Conservation (phyloP, 2,888 invertebrate species). For the Hipparchia sbordonii region DNA sequence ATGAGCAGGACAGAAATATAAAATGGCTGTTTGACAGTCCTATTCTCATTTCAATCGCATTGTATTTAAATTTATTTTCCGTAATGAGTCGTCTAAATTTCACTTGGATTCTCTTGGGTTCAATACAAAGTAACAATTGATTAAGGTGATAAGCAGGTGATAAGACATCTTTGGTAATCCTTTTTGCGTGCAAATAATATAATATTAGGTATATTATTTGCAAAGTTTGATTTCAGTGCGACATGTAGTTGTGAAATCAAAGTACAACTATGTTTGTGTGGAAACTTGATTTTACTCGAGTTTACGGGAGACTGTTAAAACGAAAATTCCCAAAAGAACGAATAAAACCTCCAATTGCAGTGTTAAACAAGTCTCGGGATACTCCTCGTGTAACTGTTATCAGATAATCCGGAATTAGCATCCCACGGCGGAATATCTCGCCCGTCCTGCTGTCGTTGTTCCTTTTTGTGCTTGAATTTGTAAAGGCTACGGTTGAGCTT, state of each 20-base stretch:
- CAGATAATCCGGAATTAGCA: slow-evolving; percentile 30
- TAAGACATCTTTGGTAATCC: too few species aligned
- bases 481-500: not conserved
- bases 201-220: not conserved
- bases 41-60: too few species aligned
- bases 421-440: slow-evolving; percentile 27
- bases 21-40: too few species aligned
- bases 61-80: too few species aligned
- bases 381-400: slow-evolving; percentile 24
- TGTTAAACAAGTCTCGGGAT: slow-evolving; percentile 13
- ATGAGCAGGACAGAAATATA: too few species aligned
- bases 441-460: slow-evolving; percentile 22
- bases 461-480: slow-evolving; percentile 26
- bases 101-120: not conserved
- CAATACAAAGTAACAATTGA: not conserved
- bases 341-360: slow-evolving; percentile 5
- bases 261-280: too few species aligned
- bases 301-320: too few species aligned
- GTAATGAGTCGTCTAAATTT: too few species aligned
- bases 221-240: not conserved
- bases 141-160: not conserved
- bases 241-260: not conserved
- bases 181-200: too few species aligned
- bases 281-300: too few species aligned
- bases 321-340: not conserved